phyloP scores from a whole-genome alignment of 2,113 vertebrate genomes.

The Salvator merianae region DNA sequence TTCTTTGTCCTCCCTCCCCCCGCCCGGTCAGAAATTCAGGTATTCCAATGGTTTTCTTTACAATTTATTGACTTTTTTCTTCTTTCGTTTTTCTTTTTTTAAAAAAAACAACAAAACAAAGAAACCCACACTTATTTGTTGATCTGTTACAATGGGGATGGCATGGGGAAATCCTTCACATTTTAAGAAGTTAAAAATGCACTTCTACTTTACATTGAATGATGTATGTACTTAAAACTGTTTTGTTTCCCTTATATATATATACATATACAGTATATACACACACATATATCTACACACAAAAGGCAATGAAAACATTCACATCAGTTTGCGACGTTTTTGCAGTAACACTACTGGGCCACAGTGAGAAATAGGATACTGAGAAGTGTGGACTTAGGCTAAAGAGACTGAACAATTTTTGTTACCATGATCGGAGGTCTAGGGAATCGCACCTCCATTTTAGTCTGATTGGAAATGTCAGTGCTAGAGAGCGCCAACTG shows the following conservation, averaged over 20 bases:
- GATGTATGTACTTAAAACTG: constrained; percentile 49
- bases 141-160: constrained; percentile 67
- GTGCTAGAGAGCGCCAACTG: too few species aligned
- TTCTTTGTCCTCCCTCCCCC: constrained; percentile 49
- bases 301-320: constrained; percentile 48
- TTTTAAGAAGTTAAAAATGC: constrained; percentile 73
- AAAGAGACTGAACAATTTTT: not conserved
- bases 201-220: constrained; percentile 65
- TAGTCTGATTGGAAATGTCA: not conserved
- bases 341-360: constrained; percentile 41
- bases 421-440: not conserved
- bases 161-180: constrained; percentile 64
- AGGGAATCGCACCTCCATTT: not conserved
- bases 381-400: not conserved
- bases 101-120: constrained; percentile 50
- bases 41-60: constrained; percentile 81
- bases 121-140: constrained; percentile 53
- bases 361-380: constrained; percentile 3
- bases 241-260: constrained; percentile 58
- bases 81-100: constrained; percentile 51
- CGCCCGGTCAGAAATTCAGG: constrained; percentile 73
- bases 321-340: constrained; percentile 41
- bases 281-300: constrained; percentile 12
- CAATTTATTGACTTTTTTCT: constrained; percentile 73
- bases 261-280: not conserved